Conservation (phyloP, 2,888 invertebrate genomes). For the Parnassius glacialis region DNA sequence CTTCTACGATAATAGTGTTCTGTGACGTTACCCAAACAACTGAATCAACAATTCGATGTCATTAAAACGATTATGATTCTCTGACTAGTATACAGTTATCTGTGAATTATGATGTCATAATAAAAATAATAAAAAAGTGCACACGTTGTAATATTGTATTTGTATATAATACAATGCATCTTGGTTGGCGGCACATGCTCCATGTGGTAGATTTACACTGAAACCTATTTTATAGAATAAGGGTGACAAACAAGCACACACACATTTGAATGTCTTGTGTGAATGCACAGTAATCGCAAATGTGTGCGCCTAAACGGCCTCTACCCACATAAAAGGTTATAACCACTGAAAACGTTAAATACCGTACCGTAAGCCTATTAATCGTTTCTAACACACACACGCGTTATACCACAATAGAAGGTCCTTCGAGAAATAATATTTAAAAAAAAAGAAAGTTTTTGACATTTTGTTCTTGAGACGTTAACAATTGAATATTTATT, state of each 20-base stretch:
- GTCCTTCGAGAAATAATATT: constrained; percentile 10
- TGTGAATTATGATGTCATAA: too few species aligned
- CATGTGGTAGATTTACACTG: too few species aligned
- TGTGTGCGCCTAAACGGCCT: constrained; percentile 2
- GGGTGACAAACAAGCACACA: not conserved
- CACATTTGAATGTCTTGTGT: not conserved
- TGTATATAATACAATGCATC: too few species aligned
- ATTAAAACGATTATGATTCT: too few species aligned
- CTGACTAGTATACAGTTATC: too few species aligned
- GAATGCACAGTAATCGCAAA: not conserved
- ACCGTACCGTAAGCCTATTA: constrained; percentile 3
- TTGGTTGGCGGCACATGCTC: too few species aligned
- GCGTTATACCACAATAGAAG: constrained; percentile 8
- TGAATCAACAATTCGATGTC: too few species aligned
- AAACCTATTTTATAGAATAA: too few species aligned
- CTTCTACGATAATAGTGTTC: too few species aligned
- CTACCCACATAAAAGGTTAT: constrained; percentile 8
- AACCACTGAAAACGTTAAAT: constrained; percentile 1
- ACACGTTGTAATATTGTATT: too few species aligned
- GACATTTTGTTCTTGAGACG: constrained; percentile 35
- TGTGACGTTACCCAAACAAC: too few species aligned
- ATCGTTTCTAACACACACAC: not conserved
- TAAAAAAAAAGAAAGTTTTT: constrained; percentile 26
- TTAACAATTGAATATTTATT: constrained; percentile 39
- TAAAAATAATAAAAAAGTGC: too few species aligned